Evolutionary conservation across 2,113 vertebrate genomes (phyloP), one percentile per base, ranked within the genome.

Genomic region (Podarcis muralis): DNA sequence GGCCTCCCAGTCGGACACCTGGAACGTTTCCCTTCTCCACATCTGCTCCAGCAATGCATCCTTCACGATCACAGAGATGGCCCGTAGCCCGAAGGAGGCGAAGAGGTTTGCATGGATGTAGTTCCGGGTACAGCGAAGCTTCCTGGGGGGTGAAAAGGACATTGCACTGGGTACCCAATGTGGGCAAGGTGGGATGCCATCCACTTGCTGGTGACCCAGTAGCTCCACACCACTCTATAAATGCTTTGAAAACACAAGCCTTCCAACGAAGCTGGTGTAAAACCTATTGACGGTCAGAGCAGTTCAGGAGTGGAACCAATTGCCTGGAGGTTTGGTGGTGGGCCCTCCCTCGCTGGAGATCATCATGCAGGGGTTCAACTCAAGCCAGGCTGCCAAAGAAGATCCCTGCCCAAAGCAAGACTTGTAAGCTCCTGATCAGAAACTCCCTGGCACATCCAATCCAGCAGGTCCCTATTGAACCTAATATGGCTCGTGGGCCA

Each of bases 31-130:
- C 81, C 91, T 89, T 68, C 96, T 96, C 97, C 97, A 98, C 92
- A 94, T 95, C 84, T 89, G 96, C 86, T 98, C 97, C 90, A 97
- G 90, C 94, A 98, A 95, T 0, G 94, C 95, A 3, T 98, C 98
- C 89, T 97, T 98, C 65, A 97, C 91, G 6, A 98, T 97, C 86
- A 98, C 96, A 0, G 98, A 97, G 43, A 97, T 87, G 0, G 97
- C 98, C 71, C 98, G 96, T 91, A 98, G 96, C 83, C 97, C 97
- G 4, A 98, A 97, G 74, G 98, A 98, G 91, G 97, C 94, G 1
- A 98, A 98, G 81, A 98, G 97, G 93, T 98, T 98, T 87, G 96
- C 96, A 0, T 97, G 97, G 91, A 97, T 97, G 94, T 96, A 96
- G 81, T 98, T 98, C 91, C 98, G 95, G 85, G 97, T 97, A 95